Conservation (phyloP, 2,888 invertebrate species). For the Tetramorium bicarinatum region DNA sequence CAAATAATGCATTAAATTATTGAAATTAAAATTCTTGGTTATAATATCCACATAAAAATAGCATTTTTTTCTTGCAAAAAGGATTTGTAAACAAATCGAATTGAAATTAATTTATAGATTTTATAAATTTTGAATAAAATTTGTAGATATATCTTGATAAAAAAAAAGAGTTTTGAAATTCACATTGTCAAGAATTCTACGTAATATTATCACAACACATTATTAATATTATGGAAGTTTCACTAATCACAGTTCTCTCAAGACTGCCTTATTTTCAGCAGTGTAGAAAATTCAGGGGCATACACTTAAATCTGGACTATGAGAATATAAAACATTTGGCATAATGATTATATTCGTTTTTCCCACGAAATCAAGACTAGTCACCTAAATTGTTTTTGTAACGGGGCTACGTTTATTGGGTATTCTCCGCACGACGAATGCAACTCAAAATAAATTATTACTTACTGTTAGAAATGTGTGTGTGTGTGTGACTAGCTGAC, state of each 20-base stretch:
- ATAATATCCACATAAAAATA: constrained; percentile 43
- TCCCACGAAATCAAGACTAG: constrained; percentile 62
- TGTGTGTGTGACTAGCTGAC: constrained; percentile 82
- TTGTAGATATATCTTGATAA: constrained; percentile 6
- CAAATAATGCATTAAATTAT: constrained; percentile 39
- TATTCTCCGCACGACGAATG: constrained; percentile 67
- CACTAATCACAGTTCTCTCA: constrained; percentile 50
- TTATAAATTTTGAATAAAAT: constrained; percentile 31
- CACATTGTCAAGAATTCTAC: not conserved
- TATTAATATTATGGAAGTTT: constrained; percentile 57
- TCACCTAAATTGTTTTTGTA: constrained; percentile 60
- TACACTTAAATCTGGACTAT: constrained; percentile 49
- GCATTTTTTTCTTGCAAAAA: constrained; percentile 26
- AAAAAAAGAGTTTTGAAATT: constrained; percentile 16
- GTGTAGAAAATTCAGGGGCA: constrained; percentile 33
- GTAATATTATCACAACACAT: constrained; percentile 58
- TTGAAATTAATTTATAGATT: not conserved
- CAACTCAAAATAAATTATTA: constrained; percentile 81
- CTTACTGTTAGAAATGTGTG: constrained; percentile 81
- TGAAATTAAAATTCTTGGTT: constrained; percentile 56
- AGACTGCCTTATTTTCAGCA: constrained; percentile 41
- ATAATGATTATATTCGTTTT: constrained; percentile 21
- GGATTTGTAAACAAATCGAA: constrained; percentile 5
- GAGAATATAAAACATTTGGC: constrained; percentile 58
- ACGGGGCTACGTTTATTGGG: constrained; percentile 67